Percentiles rank a stretch among this genome's conserved stretches.
These are phyloP conservation scores for Gymnoscopelus microlampas DNA, from an alignment of 2,797 vertebrate genomes.

Conservation along the genomic window DNA sequence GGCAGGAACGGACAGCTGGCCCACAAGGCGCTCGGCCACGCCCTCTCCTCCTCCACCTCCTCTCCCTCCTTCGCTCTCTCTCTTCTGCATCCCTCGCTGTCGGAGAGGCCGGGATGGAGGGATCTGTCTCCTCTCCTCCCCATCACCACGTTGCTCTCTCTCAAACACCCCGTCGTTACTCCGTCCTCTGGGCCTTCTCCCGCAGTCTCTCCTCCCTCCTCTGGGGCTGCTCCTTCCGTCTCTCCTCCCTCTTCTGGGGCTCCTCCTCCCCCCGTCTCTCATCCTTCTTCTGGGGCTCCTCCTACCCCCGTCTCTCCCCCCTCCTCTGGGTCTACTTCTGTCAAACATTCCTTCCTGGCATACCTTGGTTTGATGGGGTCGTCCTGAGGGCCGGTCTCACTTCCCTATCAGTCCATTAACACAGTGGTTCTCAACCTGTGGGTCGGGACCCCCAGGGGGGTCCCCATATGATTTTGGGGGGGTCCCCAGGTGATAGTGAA, in stretches of 20 bases:
- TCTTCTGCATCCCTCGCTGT: slow-evolving; percentile 55
- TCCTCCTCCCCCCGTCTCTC: slow-evolving; percentile 69
- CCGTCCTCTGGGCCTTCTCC: slow-evolving; percentile 72
- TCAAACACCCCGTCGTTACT: slow-evolving; percentile 82
- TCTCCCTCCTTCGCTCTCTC: slow-evolving; percentile 25
- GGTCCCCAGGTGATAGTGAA: background rate
- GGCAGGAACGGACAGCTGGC: slow-evolving; percentile 87
- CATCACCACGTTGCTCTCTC: slow-evolving; percentile 86
- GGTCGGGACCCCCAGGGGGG: too few relatives aligned
- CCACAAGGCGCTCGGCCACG: slow-evolving; percentile 81
- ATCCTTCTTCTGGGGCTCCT: background rate
- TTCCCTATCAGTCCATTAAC: background rate
- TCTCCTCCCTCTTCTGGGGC: background rate
- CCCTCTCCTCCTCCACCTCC: slow-evolving; percentile 55
- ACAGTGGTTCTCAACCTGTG: too few relatives aligned
- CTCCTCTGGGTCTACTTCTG: slow-evolving; percentile 74
- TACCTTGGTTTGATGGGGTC: slow-evolving; percentile 93
- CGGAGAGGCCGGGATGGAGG: slow-evolving; percentile 61
- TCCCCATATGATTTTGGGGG: too few relatives aligned
- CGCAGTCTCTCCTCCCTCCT: slow-evolving; percentile 78
- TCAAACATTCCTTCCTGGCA: slow-evolving; percentile 95
- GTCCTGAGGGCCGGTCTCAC: slow-evolving; percentile 78
- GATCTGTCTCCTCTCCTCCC: slow-evolving; percentile 82
- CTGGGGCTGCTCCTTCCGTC: slow-evolving; percentile 47
- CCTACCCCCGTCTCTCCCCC: slow-evolving; percentile 70